phyloP scores from a whole-genome alignment of 1,140 invertebrate genomes.

The Ceratina australensis region DNA sequence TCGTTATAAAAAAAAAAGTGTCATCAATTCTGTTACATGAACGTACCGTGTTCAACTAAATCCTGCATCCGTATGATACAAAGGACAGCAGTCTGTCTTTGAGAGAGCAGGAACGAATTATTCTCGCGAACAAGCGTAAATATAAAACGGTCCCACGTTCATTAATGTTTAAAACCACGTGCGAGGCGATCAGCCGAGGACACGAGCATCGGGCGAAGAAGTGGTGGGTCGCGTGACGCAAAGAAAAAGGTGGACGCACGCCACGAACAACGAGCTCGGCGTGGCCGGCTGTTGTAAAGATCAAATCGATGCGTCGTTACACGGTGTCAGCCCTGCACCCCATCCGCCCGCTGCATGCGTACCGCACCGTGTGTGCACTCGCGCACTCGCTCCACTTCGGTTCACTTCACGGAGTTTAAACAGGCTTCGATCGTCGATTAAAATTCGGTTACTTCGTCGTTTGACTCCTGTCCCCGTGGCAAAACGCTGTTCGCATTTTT shows the following conservation, averaged over 20 bases:
- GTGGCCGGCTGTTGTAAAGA: conserved; percentile 29
- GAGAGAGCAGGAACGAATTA: no score
- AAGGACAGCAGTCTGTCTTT: no score
- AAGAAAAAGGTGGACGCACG: neutral
- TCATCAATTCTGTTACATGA: no score
- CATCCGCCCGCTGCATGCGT: conserved; percentile 22
- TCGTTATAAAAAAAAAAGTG: no score
- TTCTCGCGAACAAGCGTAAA: no score
- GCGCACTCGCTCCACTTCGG: neutral
- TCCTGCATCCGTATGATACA: no score
- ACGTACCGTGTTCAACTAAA: no score
- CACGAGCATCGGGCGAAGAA: no score
- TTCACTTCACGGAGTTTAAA: neutral
- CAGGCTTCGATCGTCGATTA: no score
- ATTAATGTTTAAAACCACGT: neutral
- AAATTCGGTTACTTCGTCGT: no score
- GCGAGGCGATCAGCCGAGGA: neutral
- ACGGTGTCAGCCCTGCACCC: conserved; percentile 27
- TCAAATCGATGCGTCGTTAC: conserved; percentile 46
- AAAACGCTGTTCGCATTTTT: neutral
- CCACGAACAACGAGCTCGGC: conserved; percentile 16
- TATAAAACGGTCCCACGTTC: no score
- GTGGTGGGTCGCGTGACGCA: neutral
- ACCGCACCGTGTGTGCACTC: conserved; percentile 34
- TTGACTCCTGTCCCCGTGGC: neutral